Evolutionary conservation across 2,113 vertebrate genomes (phyloP), one percentile per base, ranked within the genome.

Genomic region (Leptobrachium ailaonicum): DNA sequence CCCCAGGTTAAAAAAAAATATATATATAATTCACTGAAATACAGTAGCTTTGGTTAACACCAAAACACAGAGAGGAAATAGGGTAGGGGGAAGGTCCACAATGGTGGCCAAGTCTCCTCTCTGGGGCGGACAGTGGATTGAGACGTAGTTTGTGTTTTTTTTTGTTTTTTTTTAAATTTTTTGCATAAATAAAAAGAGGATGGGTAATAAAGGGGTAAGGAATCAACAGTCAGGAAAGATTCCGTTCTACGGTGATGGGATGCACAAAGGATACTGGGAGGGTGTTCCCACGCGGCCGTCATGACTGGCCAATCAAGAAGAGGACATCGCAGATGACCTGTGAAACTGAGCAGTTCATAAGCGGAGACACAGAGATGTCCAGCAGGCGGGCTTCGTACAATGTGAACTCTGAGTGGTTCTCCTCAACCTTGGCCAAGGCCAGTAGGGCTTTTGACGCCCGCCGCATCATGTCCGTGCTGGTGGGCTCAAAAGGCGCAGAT

Each of bases 41-140:
- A 96, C 94, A 98, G 97, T 95, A 98, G 98, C 96, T 98, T 99
- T 99, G 97, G 97, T 99, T 97, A 94, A 97, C 97, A 98, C 96
- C 96, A 94, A 93, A 89, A 89, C 91, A 94, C 56, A 76, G 62
- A 71, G 73, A 71, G 73, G 84, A 80, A 50, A 41, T 43, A 40
- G 87, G 90, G 92, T 92, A 56, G 20, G 44, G 62, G 70, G 75
- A 72, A 79, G 71, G 62, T 80, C 78, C 71, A 80, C 78, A 73
- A 80, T 66, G 71, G 71, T 80, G 79, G 56, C 71, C 79, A 75
- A 66, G 42, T 75, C 73, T 81, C 72, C 72, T 81, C 72, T 81
- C 72, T 81, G 94, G 93, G 94, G 93, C 93, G 93, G 91, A 95
- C 91, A 94, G 93, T 96, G 95, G 95, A 96, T 96, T 96, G 94